Percentiles rank a stretch among this genome's conserved stretches.
Evolutionary conservation across 2,113 vertebrate species (phyloP).

Genomic region (Ailurus styani): DNA sequence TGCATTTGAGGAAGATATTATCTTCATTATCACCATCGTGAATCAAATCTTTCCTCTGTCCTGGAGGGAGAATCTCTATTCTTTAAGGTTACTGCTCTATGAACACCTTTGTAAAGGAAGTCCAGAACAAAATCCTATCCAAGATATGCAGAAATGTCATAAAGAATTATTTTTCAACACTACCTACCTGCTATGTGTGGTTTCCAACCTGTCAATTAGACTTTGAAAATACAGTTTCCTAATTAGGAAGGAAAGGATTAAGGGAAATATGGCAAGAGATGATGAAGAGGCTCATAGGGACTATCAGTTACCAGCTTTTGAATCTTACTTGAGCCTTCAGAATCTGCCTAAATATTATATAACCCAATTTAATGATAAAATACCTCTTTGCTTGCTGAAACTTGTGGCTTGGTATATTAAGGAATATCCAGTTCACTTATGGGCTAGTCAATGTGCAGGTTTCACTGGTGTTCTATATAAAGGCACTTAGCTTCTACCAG

Average conservation of each 20-base stretch:
- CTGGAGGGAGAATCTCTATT: not conserved
- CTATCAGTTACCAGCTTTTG: not conserved
- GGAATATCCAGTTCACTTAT: not conserved
- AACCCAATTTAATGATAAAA: not conserved
- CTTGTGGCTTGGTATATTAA: not conserved
- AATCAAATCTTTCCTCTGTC: not conserved
- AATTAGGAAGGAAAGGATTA: not conserved
- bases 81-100: not conserved
- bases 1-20: not conserved
- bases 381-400: not conserved
- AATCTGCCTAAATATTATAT: not conserved
- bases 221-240: not conserved
- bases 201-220: not conserved
- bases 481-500: not conserved
- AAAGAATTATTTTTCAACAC: not conserved
- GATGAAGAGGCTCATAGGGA: not conserved
- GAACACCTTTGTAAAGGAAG: not conserved
- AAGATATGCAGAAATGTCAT: not conserved
- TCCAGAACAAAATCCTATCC: not conserved
- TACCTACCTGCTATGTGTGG: not conserved
- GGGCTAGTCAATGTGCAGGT: not conserved
- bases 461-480: not conserved
- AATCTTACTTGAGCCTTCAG: not conserved
- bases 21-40: not conserved
- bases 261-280: not conserved